Conservation (phyloP, 2,797 vertebrate genomes). For the Bradypodion pumilum region DNA sequence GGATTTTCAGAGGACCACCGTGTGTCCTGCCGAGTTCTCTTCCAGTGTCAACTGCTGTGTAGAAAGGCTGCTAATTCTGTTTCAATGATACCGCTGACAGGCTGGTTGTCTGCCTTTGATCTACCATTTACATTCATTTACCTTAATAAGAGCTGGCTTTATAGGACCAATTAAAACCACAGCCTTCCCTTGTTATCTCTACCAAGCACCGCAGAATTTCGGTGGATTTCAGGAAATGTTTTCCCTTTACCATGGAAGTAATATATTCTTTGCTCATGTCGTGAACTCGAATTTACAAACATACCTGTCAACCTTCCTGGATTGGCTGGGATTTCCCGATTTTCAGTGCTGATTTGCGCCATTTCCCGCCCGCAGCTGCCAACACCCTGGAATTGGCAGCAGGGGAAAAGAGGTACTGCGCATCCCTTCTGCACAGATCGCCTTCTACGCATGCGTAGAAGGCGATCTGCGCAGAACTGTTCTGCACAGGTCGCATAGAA, state of each 20-base stretch:
- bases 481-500: no score
- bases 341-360: no score
- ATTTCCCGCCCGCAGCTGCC: no score
- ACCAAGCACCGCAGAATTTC: slow-evolving; percentile 11
- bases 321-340: no score
- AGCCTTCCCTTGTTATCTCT: slow-evolving; percentile 50
- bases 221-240: slow-evolving; percentile 36
- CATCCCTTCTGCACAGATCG: no score
- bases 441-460: no score
- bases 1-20: slow-evolving; percentile 13
- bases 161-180: slow-evolving; percentile 56
- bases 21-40: slow-evolving; percentile 19
- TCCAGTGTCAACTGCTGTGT: slow-evolving; percentile 19
- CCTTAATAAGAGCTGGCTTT: slow-evolving; percentile 41
- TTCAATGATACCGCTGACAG: slow-evolving; percentile 37
- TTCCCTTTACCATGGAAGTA: slow-evolving; percentile 32
- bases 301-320: no score
- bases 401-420: no score
- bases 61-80: slow-evolving; percentile 29
- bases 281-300: slow-evolving; percentile 36
- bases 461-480: no score
- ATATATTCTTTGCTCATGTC: slow-evolving; percentile 36
- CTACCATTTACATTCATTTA: slow-evolving; percentile 52
- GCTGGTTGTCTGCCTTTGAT: slow-evolving; percentile 52
- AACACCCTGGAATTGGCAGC: no score